phyloP scores from a whole-genome alignment of 1,140 invertebrate genomes.

The Drosophila leontia region DNA sequence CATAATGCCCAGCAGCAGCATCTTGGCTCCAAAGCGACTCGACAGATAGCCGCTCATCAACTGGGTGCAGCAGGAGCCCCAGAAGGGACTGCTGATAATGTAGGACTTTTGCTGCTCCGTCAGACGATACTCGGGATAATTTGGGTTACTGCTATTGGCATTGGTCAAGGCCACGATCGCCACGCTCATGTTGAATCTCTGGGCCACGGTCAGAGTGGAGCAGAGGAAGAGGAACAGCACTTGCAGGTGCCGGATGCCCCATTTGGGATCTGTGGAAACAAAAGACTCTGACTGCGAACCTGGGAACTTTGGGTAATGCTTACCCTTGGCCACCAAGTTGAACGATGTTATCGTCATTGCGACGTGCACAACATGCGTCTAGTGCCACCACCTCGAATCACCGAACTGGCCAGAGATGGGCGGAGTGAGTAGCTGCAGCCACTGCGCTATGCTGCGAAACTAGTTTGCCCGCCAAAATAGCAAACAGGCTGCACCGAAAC shows the following conservation, averaged over 20 bases:
- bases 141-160: constrained; percentile 72
- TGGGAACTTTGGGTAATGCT: neutral
- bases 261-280: constrained; percentile 21
- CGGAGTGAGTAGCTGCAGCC: constrained; percentile 9
- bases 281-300: constrained; percentile 22
- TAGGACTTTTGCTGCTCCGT: constrained; percentile 85
- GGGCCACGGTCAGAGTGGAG: constrained; percentile 87
- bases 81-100: constrained; percentile 89
- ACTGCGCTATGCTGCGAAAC: constrained; percentile 14
- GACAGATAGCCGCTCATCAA: constrained; percentile 90
- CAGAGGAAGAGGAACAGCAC: constrained; percentile 87
- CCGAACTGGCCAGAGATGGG: constrained; percentile 23
- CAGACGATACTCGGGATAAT: constrained; percentile 85
- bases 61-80: constrained; percentile 86
- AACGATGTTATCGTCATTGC: constrained; percentile 45
- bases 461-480: constrained; percentile 33
- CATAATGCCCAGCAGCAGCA: constrained; percentile 86
- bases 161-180: constrained; percentile 80
- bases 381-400: constrained; percentile 5
- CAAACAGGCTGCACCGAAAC: constrained; percentile 25
- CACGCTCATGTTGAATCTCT: constrained; percentile 82
- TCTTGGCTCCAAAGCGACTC: constrained; percentile 88
- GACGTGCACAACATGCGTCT: constrained; percentile 23
- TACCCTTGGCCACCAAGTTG: constrained; percentile 41
- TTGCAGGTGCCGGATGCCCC: constrained; percentile 86